These are phyloP conservation scores for Euura lappo DNA, from an alignment of 1,140 invertebrate genomes.

Conservation along the genomic window DNA sequence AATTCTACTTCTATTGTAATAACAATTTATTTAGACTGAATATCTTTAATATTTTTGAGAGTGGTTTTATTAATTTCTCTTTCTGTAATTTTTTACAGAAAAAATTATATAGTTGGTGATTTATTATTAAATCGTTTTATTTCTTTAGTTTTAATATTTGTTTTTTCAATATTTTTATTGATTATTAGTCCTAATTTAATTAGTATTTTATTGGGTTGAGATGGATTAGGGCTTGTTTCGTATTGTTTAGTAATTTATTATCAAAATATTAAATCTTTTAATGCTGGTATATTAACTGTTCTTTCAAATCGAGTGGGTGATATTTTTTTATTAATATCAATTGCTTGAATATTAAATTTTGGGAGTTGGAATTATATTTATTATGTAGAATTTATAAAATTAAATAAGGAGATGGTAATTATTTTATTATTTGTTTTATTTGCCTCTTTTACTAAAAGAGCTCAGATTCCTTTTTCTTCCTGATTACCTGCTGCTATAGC, in stretches of 20 bases:
- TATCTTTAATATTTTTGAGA: conserved; percentile 64
- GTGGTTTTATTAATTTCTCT: conserved; percentile 68
- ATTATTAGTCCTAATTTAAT: conserved; percentile 72
- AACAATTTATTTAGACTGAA: conserved; percentile 66
- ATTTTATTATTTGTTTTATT: conserved; percentile 58
- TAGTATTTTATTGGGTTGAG: conserved; percentile 72
- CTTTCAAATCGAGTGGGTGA: conserved; percentile 69
- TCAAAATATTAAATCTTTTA: conserved; percentile 66
- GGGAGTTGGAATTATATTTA: conserved; percentile 61
- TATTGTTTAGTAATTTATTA: conserved; percentile 74
- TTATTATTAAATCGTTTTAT: conserved; percentile 64
- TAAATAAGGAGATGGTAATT: conserved; percentile 55
- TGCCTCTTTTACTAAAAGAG: conserved; percentile 73
- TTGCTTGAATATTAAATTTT: conserved; percentile 64
- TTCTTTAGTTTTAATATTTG: conserved; percentile 67
- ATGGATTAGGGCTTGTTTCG: conserved; percentile 71
- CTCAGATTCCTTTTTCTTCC: conserved; percentile 75
- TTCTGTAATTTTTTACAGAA: conserved; percentile 67
- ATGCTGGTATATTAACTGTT: conserved; percentile 68
- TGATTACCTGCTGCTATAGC: conserved; percentile 74
- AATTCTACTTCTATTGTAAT: conserved; percentile 58
- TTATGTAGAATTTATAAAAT: conserved; percentile 59
- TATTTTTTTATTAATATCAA: conserved; percentile 63
- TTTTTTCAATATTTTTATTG: conserved; percentile 71
- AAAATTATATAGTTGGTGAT: conserved; percentile 64